phyloP scores from a whole-genome alignment of 2,888 invertebrate species.

The Agriopis leucophaearia region DNA sequence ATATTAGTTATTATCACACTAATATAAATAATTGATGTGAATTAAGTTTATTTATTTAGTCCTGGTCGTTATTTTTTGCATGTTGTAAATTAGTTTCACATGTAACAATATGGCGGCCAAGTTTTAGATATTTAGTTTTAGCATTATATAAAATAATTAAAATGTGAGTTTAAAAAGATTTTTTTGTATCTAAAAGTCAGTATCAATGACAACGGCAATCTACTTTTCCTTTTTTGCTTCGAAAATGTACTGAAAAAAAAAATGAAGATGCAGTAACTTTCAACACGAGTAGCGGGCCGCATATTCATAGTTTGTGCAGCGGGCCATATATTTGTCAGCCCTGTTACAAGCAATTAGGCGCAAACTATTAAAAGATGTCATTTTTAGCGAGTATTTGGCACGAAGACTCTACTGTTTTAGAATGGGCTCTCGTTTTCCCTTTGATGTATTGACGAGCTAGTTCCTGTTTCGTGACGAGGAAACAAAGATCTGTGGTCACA shows the following conservation, averaged over 20 bases:
- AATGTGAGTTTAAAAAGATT: background rate
- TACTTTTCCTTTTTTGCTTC: background rate
- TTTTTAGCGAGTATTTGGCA: slow-evolving; percentile 73
- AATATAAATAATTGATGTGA: too few species aligned
- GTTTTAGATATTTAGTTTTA: too few species aligned
- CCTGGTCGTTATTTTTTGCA: too few species aligned
- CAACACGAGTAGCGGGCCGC: background rate
- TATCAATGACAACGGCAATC: background rate
- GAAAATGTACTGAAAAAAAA: background rate
- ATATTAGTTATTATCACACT: too few species aligned
- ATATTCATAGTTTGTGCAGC: background rate
- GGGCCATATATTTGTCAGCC: slow-evolving; percentile 8
- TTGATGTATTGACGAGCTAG: slow-evolving; percentile 40
- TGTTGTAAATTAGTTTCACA: too few species aligned
- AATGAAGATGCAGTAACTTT: background rate
- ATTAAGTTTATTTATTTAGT: too few species aligned
- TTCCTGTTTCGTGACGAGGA: slow-evolving; percentile 30
- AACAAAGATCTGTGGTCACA: slow-evolving; percentile 9
- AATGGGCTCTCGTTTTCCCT: slow-evolving; percentile 37
- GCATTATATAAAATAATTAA: background rate
- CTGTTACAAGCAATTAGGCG: slow-evolving; percentile 54
- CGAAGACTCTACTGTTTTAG: slow-evolving; percentile 52
- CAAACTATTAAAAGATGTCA: slow-evolving; percentile 62
- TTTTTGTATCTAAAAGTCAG: too few species aligned
- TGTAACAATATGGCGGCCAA: too few species aligned